These are phyloP conservation scores for Maccullochella peelii DNA, from an alignment of 2,113 vertebrate genomes.

Conservation along the genomic window DNA sequence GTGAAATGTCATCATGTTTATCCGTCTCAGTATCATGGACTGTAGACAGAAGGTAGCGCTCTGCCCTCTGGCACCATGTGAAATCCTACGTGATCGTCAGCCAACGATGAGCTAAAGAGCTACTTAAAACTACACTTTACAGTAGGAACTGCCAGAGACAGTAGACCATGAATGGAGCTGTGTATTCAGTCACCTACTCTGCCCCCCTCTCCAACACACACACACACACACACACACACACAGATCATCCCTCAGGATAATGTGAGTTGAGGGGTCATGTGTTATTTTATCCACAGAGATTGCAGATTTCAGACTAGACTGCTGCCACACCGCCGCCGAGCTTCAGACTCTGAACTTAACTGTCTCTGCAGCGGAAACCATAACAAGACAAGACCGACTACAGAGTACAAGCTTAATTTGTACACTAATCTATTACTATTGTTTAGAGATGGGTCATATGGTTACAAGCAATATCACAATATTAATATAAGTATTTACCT, in stretches of 20 bases:
- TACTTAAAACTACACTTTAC: constrained; percentile 50
- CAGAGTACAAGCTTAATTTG: not conserved
- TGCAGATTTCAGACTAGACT: constrained; percentile 56
- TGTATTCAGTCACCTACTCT: constrained; percentile 46
- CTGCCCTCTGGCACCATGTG: constrained; percentile 46
- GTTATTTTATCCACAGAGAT: constrained; percentile 63
- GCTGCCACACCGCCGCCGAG: constrained; percentile 18
- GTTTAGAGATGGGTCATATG: not conserved
- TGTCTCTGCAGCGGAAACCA: constrained; percentile 12
- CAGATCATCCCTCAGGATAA: constrained; percentile 42
- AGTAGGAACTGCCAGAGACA: constrained; percentile 15
- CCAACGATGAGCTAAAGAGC: constrained; percentile 18
- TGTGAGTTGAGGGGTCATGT: constrained; percentile 56
- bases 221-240: constrained; percentile 16
- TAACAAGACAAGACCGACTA: constrained; percentile 14
- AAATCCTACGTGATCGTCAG: constrained; percentile 34
- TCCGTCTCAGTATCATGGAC: constrained; percentile 36
- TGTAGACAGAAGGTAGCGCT: constrained; percentile 36
- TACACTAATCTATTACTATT: not conserved
- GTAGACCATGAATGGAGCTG: constrained; percentile 55
- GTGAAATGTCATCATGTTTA: constrained; percentile 59
- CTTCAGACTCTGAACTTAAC: constrained; percentile 27
- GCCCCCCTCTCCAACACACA: constrained; percentile 28
- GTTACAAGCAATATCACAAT: not conserved
- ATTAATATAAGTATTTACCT: not conserved